phyloP scores from a whole-genome alignment of 2,113 vertebrate species.

The Himantopus leucocephalus region DNA sequence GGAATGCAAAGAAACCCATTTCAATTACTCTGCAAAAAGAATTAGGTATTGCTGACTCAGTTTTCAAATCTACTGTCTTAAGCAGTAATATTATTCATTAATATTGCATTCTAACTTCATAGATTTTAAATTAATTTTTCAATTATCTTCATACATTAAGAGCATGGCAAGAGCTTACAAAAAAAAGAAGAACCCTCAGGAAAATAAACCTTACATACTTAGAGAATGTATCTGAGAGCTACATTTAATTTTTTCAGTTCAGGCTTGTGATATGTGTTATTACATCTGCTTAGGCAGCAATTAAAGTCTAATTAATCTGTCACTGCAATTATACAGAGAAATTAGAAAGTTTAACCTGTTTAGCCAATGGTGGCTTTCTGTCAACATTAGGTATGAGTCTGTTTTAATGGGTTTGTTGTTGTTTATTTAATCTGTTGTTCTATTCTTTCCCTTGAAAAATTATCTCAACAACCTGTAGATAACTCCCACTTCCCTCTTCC shows the following conservation, averaged over 20 bases:
- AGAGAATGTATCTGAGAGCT: constrained; percentile 74
- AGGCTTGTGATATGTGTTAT: constrained; percentile 51
- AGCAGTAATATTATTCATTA: constrained; percentile 56
- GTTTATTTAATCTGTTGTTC: not conserved
- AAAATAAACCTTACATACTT: constrained; percentile 72
- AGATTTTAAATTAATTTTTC: constrained; percentile 64
- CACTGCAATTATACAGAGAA: not conserved
- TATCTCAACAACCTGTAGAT: not conserved
- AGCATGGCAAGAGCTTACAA: constrained; percentile 46
- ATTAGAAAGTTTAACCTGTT: not conserved
- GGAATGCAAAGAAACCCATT: not conserved
- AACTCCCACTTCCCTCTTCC: not conserved
- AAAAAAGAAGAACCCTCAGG: constrained; percentile 58
- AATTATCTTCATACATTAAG: not conserved
- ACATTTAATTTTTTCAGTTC: constrained; percentile 43
- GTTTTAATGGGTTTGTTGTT: not conserved
- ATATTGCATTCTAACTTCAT: constrained; percentile 60
- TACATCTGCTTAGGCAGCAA: constrained; percentile 59
- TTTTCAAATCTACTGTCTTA: constrained; percentile 66
- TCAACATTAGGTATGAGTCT: not conserved
- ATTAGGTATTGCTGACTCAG: constrained; percentile 58
- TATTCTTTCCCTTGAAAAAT: not conserved
- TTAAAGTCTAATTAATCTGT: constrained; percentile 55
- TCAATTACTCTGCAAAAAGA: not conserved
- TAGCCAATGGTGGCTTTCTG: not conserved